Evolutionary conservation across 2,888 invertebrate species (phyloP).

Genomic region (Tridacna gigas): DNA sequence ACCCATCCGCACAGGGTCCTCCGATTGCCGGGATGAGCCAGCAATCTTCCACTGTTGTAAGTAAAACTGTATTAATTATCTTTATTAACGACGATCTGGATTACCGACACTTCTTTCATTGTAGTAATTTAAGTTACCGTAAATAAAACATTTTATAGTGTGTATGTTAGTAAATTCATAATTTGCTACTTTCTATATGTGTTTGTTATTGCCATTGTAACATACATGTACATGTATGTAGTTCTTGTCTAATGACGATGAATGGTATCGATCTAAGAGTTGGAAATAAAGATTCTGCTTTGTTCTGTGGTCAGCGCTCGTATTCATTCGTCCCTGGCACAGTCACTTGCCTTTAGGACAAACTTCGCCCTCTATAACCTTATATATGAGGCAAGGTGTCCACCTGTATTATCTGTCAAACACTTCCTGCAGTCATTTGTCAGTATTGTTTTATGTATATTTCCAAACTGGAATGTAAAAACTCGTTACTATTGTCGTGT

Average conservation of each 20-base stretch:
- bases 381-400: no score
- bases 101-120: not conserved
- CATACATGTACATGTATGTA: no score
- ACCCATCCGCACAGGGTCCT: constrained; percentile 2
- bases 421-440: not conserved
- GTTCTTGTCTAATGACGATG: no score
- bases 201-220: no score
- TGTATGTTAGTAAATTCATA: not conserved
- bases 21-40: not conserved
- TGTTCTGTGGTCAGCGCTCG: no score
- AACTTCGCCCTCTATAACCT: not conserved
- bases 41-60: constrained; percentile 1
- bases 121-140: no score
- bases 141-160: not conserved
- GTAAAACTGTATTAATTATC: not conserved
- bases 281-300: no score
- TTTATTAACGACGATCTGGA: not conserved
- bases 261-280: no score
- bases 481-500: not conserved
- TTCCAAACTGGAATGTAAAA: not conserved
- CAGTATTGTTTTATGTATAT: not conserved
- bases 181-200: not conserved
- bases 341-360: no score
- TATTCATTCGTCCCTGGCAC: no score
- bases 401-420: no score